These are phyloP conservation scores for Galaxea fascicularis DNA, from an alignment of 92 coral and sea anemone species.

Conservation along the genomic window DNA sequence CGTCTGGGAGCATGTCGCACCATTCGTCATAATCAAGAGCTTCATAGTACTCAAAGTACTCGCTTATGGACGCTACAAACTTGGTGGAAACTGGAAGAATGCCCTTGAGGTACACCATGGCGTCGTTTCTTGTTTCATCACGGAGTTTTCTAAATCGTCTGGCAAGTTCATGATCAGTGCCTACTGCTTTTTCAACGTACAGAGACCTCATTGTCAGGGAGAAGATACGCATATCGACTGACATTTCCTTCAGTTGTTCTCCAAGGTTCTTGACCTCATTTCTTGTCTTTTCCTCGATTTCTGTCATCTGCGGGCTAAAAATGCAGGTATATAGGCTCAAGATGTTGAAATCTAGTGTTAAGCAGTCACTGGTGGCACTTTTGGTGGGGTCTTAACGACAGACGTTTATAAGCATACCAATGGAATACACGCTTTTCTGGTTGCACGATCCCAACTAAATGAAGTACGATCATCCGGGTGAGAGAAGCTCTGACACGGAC, in stretches of 20 bases:
- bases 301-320: not conserved
- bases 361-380: no score
- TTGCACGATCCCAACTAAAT: no score
- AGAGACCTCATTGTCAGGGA: constrained; percentile 66
- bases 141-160: constrained; percentile 66
- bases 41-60: constrained; percentile 68
- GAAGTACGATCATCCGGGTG: no score
- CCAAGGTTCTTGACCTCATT: not conserved
- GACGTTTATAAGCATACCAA: no score
- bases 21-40: constrained; percentile 64
- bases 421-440: no score
- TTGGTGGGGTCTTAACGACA: no score
- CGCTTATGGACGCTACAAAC: constrained; percentile 53
- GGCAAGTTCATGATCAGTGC: constrained; percentile 30
- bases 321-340: not conserved
- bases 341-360: no score
- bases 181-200: constrained; percentile 53
- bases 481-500: no score
- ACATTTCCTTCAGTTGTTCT: constrained; percentile 41
- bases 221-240: constrained; percentile 46
- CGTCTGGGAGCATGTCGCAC: constrained; percentile 53
- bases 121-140: constrained; percentile 75
- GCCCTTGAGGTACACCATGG: constrained; percentile 62
- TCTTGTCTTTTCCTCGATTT: not conserved
- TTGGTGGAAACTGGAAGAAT: constrained; percentile 63